A percentile compares a stretch with the other conserved stretches of the same genome.
These are phyloP conservation scores for Drosophila eugracilis DNA, from an alignment of 1,140 invertebrate genomes.

Conservation along the genomic window DNA sequence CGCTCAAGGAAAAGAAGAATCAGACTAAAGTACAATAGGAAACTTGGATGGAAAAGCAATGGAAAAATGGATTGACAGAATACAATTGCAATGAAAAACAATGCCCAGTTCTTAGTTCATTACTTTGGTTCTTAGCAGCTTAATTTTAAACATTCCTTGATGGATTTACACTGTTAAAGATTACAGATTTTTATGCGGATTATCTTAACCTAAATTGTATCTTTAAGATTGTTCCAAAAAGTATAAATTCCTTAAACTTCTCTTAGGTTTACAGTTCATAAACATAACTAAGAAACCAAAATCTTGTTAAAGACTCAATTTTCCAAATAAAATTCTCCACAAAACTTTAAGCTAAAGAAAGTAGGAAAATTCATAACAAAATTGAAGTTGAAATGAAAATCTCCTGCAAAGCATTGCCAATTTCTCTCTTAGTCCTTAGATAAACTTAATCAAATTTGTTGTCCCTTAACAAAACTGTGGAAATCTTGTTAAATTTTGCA, in stretches of 20 bases:
- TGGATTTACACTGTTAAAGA: too few relatives aligned
- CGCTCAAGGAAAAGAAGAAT: background rate
- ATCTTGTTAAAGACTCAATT: too few relatives aligned
- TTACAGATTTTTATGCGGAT: too few relatives aligned
- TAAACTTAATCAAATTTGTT: slow-evolving; percentile 26
- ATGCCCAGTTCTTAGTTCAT: background rate
- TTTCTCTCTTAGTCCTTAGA: background rate
- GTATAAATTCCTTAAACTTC: too few relatives aligned
- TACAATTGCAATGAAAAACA: slow-evolving; percentile 5
- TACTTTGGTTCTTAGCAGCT: background rate
- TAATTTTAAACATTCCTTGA: background rate
- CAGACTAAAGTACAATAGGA: slow-evolving; percentile 1
- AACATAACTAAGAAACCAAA: too few relatives aligned
- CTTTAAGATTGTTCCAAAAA: too few relatives aligned
- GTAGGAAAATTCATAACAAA: too few relatives aligned
- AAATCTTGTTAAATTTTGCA: slow-evolving; percentile 41
- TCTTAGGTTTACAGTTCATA: too few relatives aligned
- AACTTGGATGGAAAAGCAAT: background rate
- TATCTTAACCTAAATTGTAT: too few relatives aligned
- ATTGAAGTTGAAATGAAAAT: slow-evolving; percentile 2
- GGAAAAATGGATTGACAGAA: background rate
- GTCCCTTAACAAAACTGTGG: slow-evolving; percentile 24
- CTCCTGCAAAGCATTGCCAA: background rate
- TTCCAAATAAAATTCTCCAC: too few relatives aligned
- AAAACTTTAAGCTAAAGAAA: too few relatives aligned